A percentile compares a stretch with the other conserved stretches of the same genome.
Evolutionary conservation across 2,113 vertebrate genomes (phyloP).

Genomic region (Pongo pygmaeus): DNA sequence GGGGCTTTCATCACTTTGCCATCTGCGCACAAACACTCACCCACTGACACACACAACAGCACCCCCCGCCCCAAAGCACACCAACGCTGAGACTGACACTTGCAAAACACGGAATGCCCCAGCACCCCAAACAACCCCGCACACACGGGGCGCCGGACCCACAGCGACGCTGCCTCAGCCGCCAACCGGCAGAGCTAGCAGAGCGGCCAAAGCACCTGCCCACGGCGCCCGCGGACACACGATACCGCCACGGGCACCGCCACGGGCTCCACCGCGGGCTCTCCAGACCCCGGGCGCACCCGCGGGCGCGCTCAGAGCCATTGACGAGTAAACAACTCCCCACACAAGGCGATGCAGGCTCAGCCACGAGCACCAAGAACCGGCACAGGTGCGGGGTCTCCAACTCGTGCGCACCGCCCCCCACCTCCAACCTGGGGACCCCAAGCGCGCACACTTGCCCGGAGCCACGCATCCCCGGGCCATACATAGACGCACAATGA

Average conservation of each 20-base stretch:
- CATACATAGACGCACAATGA: neutral
- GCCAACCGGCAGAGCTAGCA: fast-evolving
- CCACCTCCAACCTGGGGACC: neutral
- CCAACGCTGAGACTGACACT: neutral
- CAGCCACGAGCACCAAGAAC: neutral
- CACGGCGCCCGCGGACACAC: neutral
- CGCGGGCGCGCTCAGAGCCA: neutral
- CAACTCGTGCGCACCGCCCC: neutral
- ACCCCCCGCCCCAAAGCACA: neutral
- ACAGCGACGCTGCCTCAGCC: neutral
- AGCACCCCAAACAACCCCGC: neutral
- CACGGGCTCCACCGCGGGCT: neutral
- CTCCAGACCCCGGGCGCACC: neutral
- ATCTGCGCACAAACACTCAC: constrained; percentile 40
- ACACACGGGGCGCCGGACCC: neutral
- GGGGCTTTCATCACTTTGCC: constrained; percentile 41
- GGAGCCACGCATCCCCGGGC: neutral
- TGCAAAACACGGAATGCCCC: neutral
- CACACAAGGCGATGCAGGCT: neutral
- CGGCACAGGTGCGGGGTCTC: neutral
- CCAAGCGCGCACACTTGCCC: neutral
- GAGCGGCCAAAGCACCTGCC: neutral
- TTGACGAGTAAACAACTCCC: constrained; percentile 26
- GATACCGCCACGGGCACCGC: neutral
- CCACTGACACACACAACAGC: neutral